Evolutionary conservation across 1,140 invertebrate species (phyloP), one percentile per base, ranked within the genome.

Genomic region (Lerema accius): DNA sequence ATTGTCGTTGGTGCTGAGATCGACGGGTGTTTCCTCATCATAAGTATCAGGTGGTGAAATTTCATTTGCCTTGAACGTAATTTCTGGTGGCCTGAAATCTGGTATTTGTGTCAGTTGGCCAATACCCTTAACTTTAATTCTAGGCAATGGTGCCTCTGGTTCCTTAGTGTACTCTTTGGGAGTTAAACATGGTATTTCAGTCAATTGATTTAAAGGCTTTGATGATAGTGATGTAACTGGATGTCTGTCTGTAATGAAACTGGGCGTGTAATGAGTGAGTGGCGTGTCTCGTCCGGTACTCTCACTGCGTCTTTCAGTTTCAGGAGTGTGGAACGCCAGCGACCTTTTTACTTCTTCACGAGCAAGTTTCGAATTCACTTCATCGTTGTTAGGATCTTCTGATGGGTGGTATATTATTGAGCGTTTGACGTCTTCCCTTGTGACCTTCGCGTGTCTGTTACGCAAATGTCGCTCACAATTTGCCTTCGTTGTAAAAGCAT

Each of bases 401-500:
- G 94, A 95, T 0, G 96, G 95, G 89, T 97, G 96, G 73, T 97
- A 97, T 42, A 96, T 96, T 48, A 98, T 95, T 1, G 95, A 94
- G 37, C 94, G 94, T 78, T 97, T 97, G 0, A 98, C 94, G 66
- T 98, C 96, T 59, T 98, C 96, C 43, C 97, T 93, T 1, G 94
- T 73, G 42, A 94, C 92, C 91, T 97, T 96, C 0, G 95, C 94
- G 78, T 99, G 98, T 0, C 97, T 92, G 92, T 99, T 96, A 78
- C 97, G 92, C 80, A 99, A 92, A 92, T 99, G 96, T 0, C 96
- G 89, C 84, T 97, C 96, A 77, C 96, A 97, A 72, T 97, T 97
- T 0, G 96, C 94, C 88, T 99, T 99, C 0, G 98, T 99, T 0
- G 98, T 99, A 85, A 99, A 99, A 0, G 97, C 97, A 73, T 97